Conservation (phyloP, 2,888 invertebrate species). For the Cosmorhoe ocellata region DNA sequence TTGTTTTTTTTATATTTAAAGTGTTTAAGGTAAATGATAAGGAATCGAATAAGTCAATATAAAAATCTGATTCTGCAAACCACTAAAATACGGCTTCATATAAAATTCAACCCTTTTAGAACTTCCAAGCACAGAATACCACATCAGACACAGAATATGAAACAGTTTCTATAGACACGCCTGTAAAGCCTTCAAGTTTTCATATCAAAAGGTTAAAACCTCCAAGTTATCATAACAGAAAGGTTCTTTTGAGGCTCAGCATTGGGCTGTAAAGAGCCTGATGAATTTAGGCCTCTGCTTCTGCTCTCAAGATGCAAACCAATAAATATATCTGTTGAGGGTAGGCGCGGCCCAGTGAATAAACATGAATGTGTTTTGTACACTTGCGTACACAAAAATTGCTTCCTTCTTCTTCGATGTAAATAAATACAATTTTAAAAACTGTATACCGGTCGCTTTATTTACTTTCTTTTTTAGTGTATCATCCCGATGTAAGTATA, state of each 20-base stretch:
- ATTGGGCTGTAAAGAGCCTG: conserved; percentile 68
- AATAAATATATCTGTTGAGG: conserved; percentile 69
- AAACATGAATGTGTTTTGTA: conserved; percentile 48
- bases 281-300: conserved; percentile 60
- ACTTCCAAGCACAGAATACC: not conserved
- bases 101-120: not conserved
- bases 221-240: conserved; percentile 23
- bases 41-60: no score
- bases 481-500: no score
- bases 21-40: no score
- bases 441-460: no score
- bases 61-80: no score
- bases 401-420: no score
- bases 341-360: conserved; percentile 52
- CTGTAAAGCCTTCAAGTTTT: conserved; percentile 27
- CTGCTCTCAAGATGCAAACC: conserved; percentile 56
- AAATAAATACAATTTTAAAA: no score
- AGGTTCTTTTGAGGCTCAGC: conserved; percentile 37
- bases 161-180: conserved; percentile 2
- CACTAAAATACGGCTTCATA: not conserved
- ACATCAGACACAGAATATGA: not conserved
- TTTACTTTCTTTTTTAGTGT: no score
- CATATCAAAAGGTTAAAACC: conserved; percentile 22
- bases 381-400: conserved; percentile 36
- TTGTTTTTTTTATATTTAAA: no score